Conservation (phyloP, 2,797 vertebrate genomes). For the Lophius americanus region DNA sequence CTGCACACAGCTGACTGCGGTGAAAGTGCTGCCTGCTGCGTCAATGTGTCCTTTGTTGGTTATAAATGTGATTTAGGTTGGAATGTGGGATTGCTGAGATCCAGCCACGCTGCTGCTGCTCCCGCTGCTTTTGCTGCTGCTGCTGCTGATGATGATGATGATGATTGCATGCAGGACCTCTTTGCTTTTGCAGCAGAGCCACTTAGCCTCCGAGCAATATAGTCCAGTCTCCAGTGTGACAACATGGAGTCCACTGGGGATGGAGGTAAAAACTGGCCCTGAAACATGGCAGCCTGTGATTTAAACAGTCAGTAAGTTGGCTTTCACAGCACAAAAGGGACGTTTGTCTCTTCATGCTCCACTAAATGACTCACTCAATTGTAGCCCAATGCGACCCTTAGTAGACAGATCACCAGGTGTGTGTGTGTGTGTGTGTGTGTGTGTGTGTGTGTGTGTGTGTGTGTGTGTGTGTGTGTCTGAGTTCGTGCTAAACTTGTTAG, state of each 20-base stretch:
- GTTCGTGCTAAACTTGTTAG: conserved; percentile 33
- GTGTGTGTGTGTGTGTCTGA: conserved; percentile 25
- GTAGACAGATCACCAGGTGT: conserved; percentile 48
- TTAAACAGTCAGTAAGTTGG: conserved; percentile 46
- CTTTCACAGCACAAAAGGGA: conserved; percentile 40
- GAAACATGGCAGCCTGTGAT: conserved; percentile 54
- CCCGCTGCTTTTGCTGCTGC: too few species aligned
- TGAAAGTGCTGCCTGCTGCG: conserved; percentile 40
- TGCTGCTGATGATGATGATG: too few species aligned
- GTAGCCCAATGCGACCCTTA: conserved; percentile 50
- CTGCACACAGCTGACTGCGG: conserved; percentile 54
- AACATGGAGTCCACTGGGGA: conserved; percentile 41
- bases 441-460: conserved; percentile 8
- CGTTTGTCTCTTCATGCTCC: conserved; percentile 73
- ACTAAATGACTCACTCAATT: conserved; percentile 56
- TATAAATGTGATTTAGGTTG: conserved; percentile 75
- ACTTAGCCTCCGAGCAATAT: conserved; percentile 45
- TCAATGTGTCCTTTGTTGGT: conserved; percentile 67
- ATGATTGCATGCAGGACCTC: conserved; percentile 42
- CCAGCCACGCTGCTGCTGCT: conserved; percentile 22
- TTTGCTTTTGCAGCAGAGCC: conserved; percentile 44
- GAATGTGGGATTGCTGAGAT: conserved; percentile 66
- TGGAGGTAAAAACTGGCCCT: conserved; percentile 39
- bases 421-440: conserved; percentile 40
- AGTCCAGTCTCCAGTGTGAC: conserved; percentile 54